These are phyloP conservation scores for Standfussiana lucernea DNA, from an alignment of 2,888 invertebrate genomes.

Conservation along the genomic window DNA sequence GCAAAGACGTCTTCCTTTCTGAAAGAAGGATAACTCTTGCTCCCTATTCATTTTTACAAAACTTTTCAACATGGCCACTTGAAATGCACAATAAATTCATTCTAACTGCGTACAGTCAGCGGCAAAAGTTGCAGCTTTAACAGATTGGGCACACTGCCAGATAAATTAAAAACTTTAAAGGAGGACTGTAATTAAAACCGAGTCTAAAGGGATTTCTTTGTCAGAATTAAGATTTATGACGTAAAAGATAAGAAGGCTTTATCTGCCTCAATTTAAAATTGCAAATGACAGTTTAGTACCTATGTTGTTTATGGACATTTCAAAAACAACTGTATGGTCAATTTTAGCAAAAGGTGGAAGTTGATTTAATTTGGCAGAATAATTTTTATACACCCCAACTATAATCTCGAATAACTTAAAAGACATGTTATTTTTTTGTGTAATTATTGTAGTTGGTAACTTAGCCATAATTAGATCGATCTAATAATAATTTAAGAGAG, in stretches of 20 bases:
- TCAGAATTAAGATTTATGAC: constrained; percentile 22
- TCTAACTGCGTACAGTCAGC: constrained; percentile 43
- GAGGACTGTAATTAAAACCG: constrained; percentile 55
- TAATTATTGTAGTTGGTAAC: too few relatives aligned
- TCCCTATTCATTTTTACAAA: constrained; percentile 42
- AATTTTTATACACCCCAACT: too few relatives aligned
- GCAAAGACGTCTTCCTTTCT: not conserved
- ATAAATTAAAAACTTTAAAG: constrained; percentile 62
- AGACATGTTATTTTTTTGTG: too few relatives aligned
- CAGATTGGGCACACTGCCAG: constrained; percentile 63
- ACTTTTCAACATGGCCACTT: constrained; percentile 51
- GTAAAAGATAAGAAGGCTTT: constrained; percentile 8
- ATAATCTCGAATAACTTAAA: too few relatives aligned
- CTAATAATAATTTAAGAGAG: too few relatives aligned
- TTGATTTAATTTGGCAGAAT: too few relatives aligned
- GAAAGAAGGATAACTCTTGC: constrained; percentile 15
- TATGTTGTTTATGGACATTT: not conserved
- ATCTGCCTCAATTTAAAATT: not conserved
- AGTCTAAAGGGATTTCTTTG: constrained; percentile 32
- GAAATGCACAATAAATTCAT: constrained; percentile 55
- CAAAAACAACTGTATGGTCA: not conserved
- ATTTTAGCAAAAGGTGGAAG: not conserved
- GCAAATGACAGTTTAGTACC: not conserved
- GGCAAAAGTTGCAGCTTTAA: constrained; percentile 56
- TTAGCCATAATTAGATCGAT: too few relatives aligned